Evolutionary conservation across 2,113 vertebrate genomes (phyloP), one percentile per base, ranked within the genome.

Genomic region (Machaerirhynchus nigripectus): DNA sequence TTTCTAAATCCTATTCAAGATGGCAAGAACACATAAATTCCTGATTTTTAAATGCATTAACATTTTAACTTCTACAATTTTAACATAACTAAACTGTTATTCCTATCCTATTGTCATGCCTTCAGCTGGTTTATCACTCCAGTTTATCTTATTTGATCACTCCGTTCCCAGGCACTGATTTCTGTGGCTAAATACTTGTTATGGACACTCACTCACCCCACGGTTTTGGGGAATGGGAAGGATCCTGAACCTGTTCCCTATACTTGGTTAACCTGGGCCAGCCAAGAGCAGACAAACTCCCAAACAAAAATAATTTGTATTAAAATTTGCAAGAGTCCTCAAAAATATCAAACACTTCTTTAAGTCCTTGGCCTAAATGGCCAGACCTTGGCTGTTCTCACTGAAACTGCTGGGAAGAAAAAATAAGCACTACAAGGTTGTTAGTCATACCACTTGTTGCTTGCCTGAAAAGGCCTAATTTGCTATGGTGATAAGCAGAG

Each of bases 391-490:
- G 39, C 42, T 18, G 3, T 27, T 68, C 65, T 80, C 39, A 70
- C 47, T 33, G 57, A 60, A 76, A 76, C 42, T 84, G 40, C 77
- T 70, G 61, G 55, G 84, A 90, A 85, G 49, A 87, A 85, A 65
- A 46, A 69, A 65, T 22, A 64, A 94, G 55, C 0, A 0, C 30
- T 69, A 49, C 18, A 12, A 46, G 50, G 63, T 47, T 53, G 59
- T 92, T 94, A 94, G 65, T 65, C 59, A 76, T 37, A 31, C 9
- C 65, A 85, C 80, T 82, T 87, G 60, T 74, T 95, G 67, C 78
- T 80, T 90, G 68, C 68, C 79, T 89, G 46, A 65, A 74, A 79
- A 87, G 37, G 49, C 46, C 67, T 90, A 47, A 74, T 91, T 91
- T 94, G 67, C 70, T 83, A 6, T 19, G 40, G 73, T 60, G 68